These are phyloP conservation scores for Galagoides demidoff DNA, from an alignment of 2,797 vertebrate genomes.

Conservation along the genomic window DNA sequence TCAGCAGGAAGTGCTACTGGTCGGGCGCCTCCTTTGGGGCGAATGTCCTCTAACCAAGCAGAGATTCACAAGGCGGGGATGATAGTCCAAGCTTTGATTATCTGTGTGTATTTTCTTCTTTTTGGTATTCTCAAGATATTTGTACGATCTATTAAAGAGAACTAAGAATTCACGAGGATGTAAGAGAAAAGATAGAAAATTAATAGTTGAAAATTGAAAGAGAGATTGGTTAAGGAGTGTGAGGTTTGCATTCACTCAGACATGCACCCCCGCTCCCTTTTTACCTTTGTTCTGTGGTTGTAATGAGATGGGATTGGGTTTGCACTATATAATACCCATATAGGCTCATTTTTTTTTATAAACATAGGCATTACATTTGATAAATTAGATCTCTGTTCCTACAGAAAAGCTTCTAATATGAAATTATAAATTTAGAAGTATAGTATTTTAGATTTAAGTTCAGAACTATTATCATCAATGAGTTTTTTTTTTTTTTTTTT, in stretches of 20 bases:
- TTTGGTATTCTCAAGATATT: neutral
- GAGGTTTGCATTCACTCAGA: neutral
- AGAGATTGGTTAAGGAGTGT: neutral
- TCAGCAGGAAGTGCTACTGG: neutral
- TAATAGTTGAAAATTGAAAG: neutral
- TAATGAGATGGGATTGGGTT: neutral
- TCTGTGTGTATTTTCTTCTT: neutral
- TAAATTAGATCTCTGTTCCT: neutral
- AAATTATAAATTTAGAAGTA: neutral
- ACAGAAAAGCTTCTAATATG: neutral
- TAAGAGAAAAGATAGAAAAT: neutral
- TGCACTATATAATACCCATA: neutral
- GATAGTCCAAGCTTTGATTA: neutral
- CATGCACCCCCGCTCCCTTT: neutral
- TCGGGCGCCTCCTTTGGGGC: neutral
- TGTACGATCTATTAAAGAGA: neutral
- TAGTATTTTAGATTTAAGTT: conserved; percentile 15
- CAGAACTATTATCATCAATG: neutral
- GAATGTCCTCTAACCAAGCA: neutral
- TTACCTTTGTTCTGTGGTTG: neutral
- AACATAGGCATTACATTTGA: neutral
- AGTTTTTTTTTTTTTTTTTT: too few relatives aligned
- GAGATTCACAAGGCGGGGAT: neutral
- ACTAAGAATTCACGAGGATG: neutral
- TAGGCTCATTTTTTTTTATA: neutral